Evolutionary conservation across 2,888 invertebrate species (phyloP).

Genomic region (Chironomus tentans): DNA sequence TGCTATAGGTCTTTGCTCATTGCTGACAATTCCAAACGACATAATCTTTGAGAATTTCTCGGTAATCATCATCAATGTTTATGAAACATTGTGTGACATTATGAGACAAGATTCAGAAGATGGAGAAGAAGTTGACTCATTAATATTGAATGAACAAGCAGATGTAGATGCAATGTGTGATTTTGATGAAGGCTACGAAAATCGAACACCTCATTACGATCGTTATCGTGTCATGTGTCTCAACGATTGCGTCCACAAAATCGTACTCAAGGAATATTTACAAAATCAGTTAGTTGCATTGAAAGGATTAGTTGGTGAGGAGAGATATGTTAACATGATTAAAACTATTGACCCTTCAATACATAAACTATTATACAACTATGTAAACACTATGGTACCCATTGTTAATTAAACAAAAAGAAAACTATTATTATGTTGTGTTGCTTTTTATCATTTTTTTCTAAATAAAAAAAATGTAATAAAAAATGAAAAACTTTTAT

Average conservation of each 20-base stretch:
- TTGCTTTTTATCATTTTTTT: background rate
- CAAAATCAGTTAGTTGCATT: conserved; percentile 61
- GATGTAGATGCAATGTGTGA: conserved; percentile 36
- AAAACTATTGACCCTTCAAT: conserved; percentile 64
- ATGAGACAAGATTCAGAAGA: conserved; percentile 60
- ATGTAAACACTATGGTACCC: conserved; percentile 22
- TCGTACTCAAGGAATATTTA: conserved; percentile 62
- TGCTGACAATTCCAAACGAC: conserved; percentile 59
- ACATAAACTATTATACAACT: conserved; percentile 28
- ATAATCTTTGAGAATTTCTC: conserved; percentile 63
- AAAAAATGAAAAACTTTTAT: background rate
- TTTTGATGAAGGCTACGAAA: conserved; percentile 49
- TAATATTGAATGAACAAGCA: conserved; percentile 36
- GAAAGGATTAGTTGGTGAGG: conserved; percentile 64
- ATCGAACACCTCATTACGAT: conserved; percentile 60
- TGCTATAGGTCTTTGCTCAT: conserved; percentile 55
- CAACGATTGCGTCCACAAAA: conserved; percentile 70
- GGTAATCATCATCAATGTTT: conserved; percentile 60
- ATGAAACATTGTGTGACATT: conserved; percentile 71
- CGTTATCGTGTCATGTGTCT: conserved; percentile 54
- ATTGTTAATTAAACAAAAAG: background rate
- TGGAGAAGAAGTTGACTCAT: conserved; percentile 52
- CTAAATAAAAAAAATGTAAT: background rate
- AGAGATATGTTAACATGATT: conserved; percentile 64
- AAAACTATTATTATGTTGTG: background rate